phyloP scores from a whole-genome alignment of 2,797 vertebrate genomes.

The Enteromius fasciolatus region DNA sequence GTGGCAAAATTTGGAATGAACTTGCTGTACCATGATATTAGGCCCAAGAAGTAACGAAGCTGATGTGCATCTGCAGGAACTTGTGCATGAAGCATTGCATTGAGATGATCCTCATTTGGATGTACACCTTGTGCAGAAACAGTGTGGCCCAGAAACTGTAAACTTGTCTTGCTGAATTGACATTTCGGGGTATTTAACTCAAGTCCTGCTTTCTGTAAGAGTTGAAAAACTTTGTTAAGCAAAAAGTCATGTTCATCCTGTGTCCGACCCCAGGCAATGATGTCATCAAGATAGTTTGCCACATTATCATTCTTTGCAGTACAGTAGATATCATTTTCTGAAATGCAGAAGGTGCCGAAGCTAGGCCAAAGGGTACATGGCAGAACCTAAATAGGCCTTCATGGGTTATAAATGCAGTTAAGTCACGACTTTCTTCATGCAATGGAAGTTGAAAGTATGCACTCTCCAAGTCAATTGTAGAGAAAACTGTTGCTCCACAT shows the following conservation, averaged over 20 bases:
- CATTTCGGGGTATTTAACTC: background rate
- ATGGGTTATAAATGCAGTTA: background rate
- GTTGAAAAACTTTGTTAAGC: background rate
- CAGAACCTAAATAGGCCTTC: background rate
- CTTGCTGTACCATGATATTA: background rate
- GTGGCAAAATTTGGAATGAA: background rate
- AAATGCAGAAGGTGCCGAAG: background rate
- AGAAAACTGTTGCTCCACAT: background rate
- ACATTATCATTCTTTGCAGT: background rate
- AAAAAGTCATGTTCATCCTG: background rate
- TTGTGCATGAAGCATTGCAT: background rate
- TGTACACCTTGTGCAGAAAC: background rate
- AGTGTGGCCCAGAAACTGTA: background rate
- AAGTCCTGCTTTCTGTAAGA: background rate
- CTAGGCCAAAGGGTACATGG: background rate
- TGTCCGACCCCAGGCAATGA: background rate
- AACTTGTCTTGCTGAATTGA: background rate
- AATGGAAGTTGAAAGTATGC: background rate
- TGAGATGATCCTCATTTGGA: background rate
- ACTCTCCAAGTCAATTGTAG: background rate
- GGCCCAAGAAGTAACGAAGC: background rate
- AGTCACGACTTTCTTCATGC: background rate
- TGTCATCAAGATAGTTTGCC: background rate
- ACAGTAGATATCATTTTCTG: no score
- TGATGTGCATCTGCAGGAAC: background rate